A percentile compares a stretch with the other conserved stretches of the same genome.
Conservation (phyloP, 2,113 vertebrate species). For the Proteles cristata region DNA sequence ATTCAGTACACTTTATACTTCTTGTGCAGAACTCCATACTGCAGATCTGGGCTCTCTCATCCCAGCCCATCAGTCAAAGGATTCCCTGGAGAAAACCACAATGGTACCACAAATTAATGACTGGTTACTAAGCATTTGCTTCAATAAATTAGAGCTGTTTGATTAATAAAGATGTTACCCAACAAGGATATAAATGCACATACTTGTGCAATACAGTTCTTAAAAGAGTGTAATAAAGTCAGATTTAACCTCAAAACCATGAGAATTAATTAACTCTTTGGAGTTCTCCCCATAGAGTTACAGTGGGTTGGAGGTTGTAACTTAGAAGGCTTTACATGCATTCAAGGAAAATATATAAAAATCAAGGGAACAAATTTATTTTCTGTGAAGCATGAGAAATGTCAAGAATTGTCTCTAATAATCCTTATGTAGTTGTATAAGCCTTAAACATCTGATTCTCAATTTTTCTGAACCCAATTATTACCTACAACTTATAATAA, state of each 20-base stretch:
- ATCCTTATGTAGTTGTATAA: neutral
- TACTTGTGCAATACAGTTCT: conserved; percentile 16
- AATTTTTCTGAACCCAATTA: conserved; percentile 49
- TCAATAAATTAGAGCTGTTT: conserved; percentile 47
- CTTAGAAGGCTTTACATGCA: neutral
- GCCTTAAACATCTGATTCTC: neutral
- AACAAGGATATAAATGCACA: conserved; percentile 16
- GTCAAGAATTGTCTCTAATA: neutral
- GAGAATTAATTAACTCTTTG: conserved; percentile 39
- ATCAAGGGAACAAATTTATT: neutral
- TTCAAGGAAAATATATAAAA: neutral
- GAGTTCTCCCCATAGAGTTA: neutral
- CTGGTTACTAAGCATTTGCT: conserved; percentile 43
- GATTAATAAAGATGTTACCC: conserved; percentile 43
- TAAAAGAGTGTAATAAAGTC: neutral
- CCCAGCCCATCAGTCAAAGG: neutral
- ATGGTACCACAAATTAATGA: conserved; percentile 16
- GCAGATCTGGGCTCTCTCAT: neutral
- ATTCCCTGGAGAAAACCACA: conserved; percentile 18
- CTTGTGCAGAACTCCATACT: neutral
- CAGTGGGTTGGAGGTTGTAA: neutral
- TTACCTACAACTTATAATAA: conserved; percentile 51
- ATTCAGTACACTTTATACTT: neutral
- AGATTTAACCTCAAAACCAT: neutral
- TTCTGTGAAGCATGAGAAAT: conserved; percentile 20